Conservation (phyloP, 2,888 invertebrate genomes). For the Cylloceria caligata region DNA sequence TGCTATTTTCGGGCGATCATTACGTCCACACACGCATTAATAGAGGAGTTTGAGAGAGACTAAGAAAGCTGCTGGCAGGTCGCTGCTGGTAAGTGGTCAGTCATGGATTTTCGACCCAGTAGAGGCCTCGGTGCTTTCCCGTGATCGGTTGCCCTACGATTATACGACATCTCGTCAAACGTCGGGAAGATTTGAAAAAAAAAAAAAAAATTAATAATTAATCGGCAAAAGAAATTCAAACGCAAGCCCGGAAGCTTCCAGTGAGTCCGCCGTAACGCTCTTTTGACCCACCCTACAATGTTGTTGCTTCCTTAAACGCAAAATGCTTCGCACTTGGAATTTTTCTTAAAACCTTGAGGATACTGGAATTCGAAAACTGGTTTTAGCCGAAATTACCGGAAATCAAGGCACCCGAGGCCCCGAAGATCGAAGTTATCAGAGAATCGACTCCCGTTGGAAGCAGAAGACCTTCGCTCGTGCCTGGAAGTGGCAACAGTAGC, state of each 20-base stretch:
- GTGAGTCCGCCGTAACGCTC: neutral
- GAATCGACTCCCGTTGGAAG: constrained; percentile 91
- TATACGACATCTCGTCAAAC: constrained; percentile 23
- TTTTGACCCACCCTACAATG: constrained; percentile 5
- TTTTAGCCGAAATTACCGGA: constrained; percentile 85
- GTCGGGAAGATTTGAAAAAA: neutral
- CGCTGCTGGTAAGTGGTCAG: constrained; percentile 65
- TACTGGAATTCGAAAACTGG: constrained; percentile 29
- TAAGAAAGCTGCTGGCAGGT: constrained; percentile 60
- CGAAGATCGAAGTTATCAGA: constrained; percentile 94
- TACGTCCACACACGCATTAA: constrained; percentile 73
- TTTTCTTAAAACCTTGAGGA: neutral
- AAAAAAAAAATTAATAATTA: neutral
- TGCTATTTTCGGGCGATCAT: constrained; percentile 83
- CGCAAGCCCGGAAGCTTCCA: neutral
- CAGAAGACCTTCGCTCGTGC: constrained; percentile 91
- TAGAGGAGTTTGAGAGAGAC: constrained; percentile 41
- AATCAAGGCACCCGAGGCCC: constrained; percentile 88
- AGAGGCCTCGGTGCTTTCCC: constrained; percentile 66
- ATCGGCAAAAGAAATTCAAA: neutral
- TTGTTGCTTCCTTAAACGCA: neutral
- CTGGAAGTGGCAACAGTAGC: constrained; percentile 88
- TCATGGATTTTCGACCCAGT: constrained; percentile 69
- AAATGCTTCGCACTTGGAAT: constrained; percentile 32
- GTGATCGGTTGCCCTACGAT: constrained; percentile 58